Conservation (phyloP, 2,888 invertebrate species). For the Laspeyria flexula region DNA sequence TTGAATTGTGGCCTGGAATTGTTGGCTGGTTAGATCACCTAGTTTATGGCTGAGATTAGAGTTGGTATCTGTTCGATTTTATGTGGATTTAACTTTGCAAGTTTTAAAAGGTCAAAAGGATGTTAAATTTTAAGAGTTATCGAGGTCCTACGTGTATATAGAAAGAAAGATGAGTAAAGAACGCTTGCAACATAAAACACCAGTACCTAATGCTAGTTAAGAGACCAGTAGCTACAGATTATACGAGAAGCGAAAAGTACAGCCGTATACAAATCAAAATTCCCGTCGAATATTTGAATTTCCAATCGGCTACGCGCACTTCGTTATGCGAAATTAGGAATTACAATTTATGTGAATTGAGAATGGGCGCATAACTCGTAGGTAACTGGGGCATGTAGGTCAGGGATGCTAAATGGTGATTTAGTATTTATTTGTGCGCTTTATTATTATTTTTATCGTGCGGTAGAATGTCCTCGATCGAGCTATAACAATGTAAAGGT, state of each 20-base stretch:
- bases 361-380: slow-evolving; percentile 43
- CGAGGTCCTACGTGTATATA: too few relatives aligned
- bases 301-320: slow-evolving; percentile 43
- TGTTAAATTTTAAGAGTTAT: neutral
- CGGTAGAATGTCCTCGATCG: slow-evolving; percentile 37
- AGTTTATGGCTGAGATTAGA: neutral
- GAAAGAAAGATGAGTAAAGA: too few relatives aligned
- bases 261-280: slow-evolving; percentile 29
- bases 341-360: slow-evolving; percentile 52
- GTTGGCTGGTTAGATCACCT: slow-evolving; percentile 8
- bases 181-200: too few relatives aligned
- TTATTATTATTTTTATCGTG: slow-evolving; percentile 61
- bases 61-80: neutral
- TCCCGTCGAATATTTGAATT: slow-evolving; percentile 42
- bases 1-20: slow-evolving; percentile 48
- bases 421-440: slow-evolving; percentile 50
- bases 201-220: neutral
- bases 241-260: slow-evolving; percentile 1
- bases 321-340: slow-evolving; percentile 50
- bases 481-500: slow-evolving; percentile 45
- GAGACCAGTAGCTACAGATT: neutral
- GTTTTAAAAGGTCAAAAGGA: neutral
- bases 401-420: slow-evolving; percentile 55
- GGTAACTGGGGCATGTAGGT: slow-evolving; percentile 70
- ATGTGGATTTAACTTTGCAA: neutral